Base-by-base conservation (phyloP, 2,113 vertebrate genomes). In the Aphyosemion australe region DNA sequence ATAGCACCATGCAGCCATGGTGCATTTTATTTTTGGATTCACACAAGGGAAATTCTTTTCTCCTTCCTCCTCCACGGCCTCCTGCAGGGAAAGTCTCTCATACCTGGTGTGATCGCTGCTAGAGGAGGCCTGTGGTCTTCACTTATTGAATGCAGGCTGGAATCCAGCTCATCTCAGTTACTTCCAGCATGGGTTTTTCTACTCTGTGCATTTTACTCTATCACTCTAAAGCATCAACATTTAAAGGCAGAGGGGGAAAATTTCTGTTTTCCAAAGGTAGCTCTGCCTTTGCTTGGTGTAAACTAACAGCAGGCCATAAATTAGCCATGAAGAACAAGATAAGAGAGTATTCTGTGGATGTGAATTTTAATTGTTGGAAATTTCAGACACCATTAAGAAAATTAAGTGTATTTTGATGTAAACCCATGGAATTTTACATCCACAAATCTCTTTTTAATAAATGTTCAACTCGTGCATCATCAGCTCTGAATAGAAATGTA, bases 151-250 rank as follows among this genome's bases (percentile, higher is more conserved):
- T 47, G 57, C 69, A 73, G 71, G 65, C 71, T 68, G 51, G 19
- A 59, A 61, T 77, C 66, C 77, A 76, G 13, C 77, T 61, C 26
- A 5, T 62, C 62, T 72, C 52, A 82, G 51, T 83, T 65, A 76
- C 69, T 57, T 74, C 63, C 56, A 55, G 2, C 16, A 11, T 37
- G 34, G 3, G 7, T 37, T 37, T 15, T 42, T 42, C 45, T 79
- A 39, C 41, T 65, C 31, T 31, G 50, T 31, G 32, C 53, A 65
- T 19, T 76, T 60, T 68, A 78, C 67, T 76, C 64, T 68, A 78
- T 67, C 34, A 42, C 69, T 11, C 51, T 11, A 54, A 14, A 12
- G 12, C 62, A 76, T 79, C 46, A 68, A 63, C 61, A 67, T 76
- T 73, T 64, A 65, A 76, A 73, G 18, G 51, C 46, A 58, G 52